Percentiles rank a stretch among this genome's conserved stretches.
These are phyloP conservation scores for Watsonalla binaria DNA, from an alignment of 2,888 invertebrate species.

Conservation along the genomic window DNA sequence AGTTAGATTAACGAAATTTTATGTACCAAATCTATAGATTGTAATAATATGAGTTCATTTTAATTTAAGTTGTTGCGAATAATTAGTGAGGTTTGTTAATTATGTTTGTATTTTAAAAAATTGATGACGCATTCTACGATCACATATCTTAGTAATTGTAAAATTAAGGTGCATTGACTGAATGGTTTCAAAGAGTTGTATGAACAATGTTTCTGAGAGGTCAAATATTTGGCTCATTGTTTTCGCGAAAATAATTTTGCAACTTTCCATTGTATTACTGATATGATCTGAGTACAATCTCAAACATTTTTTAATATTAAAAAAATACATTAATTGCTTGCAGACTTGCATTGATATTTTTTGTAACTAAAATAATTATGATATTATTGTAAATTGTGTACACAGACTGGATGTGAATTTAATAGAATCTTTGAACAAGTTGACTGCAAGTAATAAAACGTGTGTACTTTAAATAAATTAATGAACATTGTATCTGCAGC, in stretches of 20 bases:
- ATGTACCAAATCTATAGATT: slow-evolving; percentile 76
- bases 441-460: slow-evolving; percentile 10
- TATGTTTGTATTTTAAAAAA: slow-evolving; percentile 66
- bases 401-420: background rate
- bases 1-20: slow-evolving; percentile 75
- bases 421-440: slow-evolving; percentile 11
- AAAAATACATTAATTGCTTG: slow-evolving; percentile 52
- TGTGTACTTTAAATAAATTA: slow-evolving; percentile 38
- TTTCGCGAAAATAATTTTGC: slow-evolving; percentile 32
- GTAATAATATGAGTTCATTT: slow-evolving; percentile 58
- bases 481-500: slow-evolving; percentile 50
- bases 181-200: slow-evolving; percentile 27
- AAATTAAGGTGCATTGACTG: slow-evolving; percentile 40
- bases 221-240: slow-evolving; percentile 22
- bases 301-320: slow-evolving; percentile 39
- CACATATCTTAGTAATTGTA: slow-evolving; percentile 59
- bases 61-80: slow-evolving; percentile 70
- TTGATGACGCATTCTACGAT: slow-evolving; percentile 41
- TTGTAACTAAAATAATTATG: slow-evolving; percentile 27
- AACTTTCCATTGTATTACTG: slow-evolving; percentile 40
- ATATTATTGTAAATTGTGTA: slow-evolving; percentile 30
- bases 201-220: slow-evolving; percentile 27
- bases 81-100: slow-evolving; percentile 70
- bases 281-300: slow-evolving; percentile 50
- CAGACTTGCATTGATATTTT: slow-evolving; percentile 44